phyloP scores from a whole-genome alignment of 2,797 vertebrate genomes.

The Cyclopterus lumpus region DNA sequence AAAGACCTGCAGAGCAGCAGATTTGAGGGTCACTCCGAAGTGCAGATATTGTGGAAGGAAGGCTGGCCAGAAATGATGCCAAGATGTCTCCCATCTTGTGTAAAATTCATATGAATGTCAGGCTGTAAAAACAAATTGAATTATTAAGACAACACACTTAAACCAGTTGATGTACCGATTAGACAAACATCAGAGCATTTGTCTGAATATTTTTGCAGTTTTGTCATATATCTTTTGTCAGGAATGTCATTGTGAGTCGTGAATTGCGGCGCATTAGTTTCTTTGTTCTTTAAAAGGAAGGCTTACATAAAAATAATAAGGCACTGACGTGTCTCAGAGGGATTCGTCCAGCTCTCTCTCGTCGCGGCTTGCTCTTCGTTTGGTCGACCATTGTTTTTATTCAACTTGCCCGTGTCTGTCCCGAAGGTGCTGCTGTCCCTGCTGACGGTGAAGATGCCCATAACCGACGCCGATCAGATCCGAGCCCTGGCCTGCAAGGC shows the following conservation, averaged over 20 bases:
- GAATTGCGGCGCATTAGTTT: too few species aligned
- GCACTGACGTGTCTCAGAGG: neutral
- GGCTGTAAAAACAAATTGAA: neutral
- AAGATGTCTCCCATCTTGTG: neutral
- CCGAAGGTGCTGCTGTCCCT: constrained; percentile 90
- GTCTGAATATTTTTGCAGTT: neutral
- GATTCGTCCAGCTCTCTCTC: neutral
- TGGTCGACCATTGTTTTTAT: constrained; percentile 9
- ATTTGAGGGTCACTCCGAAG: neutral
- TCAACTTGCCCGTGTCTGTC: neutral
- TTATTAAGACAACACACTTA: neutral
- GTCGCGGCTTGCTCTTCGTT: neutral
- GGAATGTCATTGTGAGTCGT: neutral
- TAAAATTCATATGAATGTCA: neutral
- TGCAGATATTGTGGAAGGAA: neutral
- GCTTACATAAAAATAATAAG: too few species aligned
- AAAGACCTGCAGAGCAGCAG: neutral
- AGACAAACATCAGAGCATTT: neutral
- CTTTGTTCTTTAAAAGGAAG: neutral
- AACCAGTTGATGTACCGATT: neutral
- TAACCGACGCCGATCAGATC: constrained; percentile 98
- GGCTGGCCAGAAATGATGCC: neutral
- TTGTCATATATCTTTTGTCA: constrained; percentile 1
- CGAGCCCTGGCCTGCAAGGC: constrained; percentile 95
- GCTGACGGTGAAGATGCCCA: constrained; percentile 97